These are phyloP conservation scores for Sebastes baramenuke DNA, from an alignment of 2,797 vertebrate species.

Conservation along the genomic window DNA sequence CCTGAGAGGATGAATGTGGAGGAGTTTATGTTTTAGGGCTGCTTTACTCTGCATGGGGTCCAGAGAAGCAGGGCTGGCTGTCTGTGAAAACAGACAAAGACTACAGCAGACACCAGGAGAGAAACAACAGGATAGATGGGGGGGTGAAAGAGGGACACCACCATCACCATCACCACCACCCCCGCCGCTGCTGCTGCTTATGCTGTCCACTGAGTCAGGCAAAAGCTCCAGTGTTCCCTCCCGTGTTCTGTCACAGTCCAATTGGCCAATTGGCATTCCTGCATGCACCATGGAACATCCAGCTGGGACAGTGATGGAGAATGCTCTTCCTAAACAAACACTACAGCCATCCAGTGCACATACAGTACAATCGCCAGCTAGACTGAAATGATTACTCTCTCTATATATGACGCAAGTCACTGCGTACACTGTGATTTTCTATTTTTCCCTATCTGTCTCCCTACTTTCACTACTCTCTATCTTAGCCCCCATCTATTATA, in stretches of 20 bases:
- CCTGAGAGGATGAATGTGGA: conserved; percentile 24
- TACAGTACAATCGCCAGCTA: conserved; percentile 8
- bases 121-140: conserved; percentile 10
- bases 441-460: not conserved
- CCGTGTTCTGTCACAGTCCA: conserved; percentile 47
- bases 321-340: conserved; percentile 27
- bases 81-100: conserved; percentile 7
- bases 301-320: conserved; percentile 42
- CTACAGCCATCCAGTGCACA: conserved; percentile 14
- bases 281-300: conserved; percentile 38
- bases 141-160: not conserved
- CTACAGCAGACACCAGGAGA: conserved; percentile 20
- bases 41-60: conserved; percentile 5
- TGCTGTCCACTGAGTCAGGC: conserved; percentile 42
- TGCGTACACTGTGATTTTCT: conserved; percentile 1
- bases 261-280: conserved; percentile 44
- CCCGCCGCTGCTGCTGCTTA: not conserved
- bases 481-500: not conserved
- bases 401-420: not conserved
- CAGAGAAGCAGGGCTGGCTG: not conserved
- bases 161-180: not conserved
- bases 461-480: not conserved
- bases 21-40: conserved; percentile 16
- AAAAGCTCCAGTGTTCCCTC: conserved; percentile 7
- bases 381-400: conserved; percentile 9